Conservation (phyloP, 2,797 vertebrate species). For the Telmatherina bonti region DNA sequence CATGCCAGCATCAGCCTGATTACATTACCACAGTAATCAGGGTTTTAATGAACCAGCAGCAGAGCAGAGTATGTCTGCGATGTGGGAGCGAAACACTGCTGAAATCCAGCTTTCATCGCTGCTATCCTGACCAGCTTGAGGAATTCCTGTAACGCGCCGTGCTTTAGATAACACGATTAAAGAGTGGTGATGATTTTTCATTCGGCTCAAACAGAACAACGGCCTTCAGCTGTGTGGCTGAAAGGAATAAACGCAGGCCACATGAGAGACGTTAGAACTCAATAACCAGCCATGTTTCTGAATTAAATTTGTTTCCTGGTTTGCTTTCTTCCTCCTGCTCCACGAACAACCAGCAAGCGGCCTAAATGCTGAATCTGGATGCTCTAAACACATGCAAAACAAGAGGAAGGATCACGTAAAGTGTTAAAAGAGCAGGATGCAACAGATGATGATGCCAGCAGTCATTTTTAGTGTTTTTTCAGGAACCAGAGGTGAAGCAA, state of each 20-base stretch:
- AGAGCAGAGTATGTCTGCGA: not conserved
- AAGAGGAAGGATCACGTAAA: too few relatives aligned
- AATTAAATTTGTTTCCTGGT: constrained; percentile 45
- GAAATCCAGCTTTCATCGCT: not conserved
- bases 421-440: too few relatives aligned
- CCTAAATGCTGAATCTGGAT: not conserved
- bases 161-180: constrained; percentile 32
- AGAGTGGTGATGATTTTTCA: constrained; percentile 19
- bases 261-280: constrained; percentile 36
- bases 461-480: too few relatives aligned
- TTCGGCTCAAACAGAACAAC: constrained; percentile 31
- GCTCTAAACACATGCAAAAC: not conserved
- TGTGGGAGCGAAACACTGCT: not conserved
- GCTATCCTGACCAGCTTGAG: not conserved
- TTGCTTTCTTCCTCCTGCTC: constrained; percentile 1
- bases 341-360: not conserved
- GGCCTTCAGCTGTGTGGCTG: constrained; percentile 19
- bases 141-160: not conserved
- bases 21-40: not conserved
- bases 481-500: too few relatives aligned
- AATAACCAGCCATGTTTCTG: constrained; percentile 20
- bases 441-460: too few relatives aligned
- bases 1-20: constrained; percentile 44
- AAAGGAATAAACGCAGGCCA: constrained; percentile 37
- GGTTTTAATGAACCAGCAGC: constrained; percentile 27